Base-by-base conservation (phyloP, 2,113 vertebrate genomes). In the Nothoprocta pentlandii region DNA sequence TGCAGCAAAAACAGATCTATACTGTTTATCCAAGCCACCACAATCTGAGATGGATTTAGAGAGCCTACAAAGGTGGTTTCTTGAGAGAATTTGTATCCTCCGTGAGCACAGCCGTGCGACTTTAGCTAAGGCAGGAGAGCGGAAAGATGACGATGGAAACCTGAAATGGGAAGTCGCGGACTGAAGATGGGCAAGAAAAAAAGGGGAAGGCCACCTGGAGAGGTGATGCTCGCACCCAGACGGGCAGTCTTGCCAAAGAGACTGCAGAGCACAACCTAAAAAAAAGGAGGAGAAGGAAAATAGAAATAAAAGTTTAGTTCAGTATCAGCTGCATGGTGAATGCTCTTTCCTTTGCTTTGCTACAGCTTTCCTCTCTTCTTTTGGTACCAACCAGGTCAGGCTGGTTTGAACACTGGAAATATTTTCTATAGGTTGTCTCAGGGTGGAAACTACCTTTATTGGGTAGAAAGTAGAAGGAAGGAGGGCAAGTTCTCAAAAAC, bases 401-500 rank as follows among this genome's bases (percentile, higher is more conserved):
- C 51, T 54, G 34, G 6, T n/a, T 56, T 15, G 47, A 56, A 49
- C 4, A 5, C 16, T 39, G 39, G 32, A 61, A 32, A 19, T 49
- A 64, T 39, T 14, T 83, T 32, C 12, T 30, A 2, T 34, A 26
- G 12, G 1, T 1, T 4, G 17, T 10, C 36, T 51, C 0, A 0
- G 44, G 10, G 39, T 67, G n/a, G 62, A 70, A 90, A 41, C 16
- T 39, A 10, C 7, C 14, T 64, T 30, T 47, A 2, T 21, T 51
- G 6, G 36, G 20, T 34, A 32, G 32, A 12, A 42, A 21, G 15
- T 81, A 63, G 62, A 71, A 78, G 5, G 41, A 42, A 20, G 49
- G 34, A 56, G 54, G 12, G n/a, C 10, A 47, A 58, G 2, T 41
- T 91, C 32, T 22, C 16, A 20, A 47, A 47, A 47, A 20, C 21